Base-by-base conservation (phyloP, 2,113 vertebrate genomes). In the Cebidichthys violaceus region DNA sequence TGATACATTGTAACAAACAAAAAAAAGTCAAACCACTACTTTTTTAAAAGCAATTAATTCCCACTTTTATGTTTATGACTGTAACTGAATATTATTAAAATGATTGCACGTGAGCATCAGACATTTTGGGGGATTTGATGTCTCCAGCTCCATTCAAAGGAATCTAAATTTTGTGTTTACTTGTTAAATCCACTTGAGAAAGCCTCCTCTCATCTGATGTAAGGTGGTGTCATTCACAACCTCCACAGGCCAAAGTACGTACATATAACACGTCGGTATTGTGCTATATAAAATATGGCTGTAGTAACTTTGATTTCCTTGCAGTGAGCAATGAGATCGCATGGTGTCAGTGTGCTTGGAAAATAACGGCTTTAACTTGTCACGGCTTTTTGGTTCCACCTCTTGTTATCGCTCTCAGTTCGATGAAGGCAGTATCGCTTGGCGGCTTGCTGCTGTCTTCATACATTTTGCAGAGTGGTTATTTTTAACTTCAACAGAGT, bases 301-400 rank as follows among this genome's bases (percentile, higher is more conserved):
- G 2, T 0, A 55, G 9, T 17, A 43, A 43, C 13, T 59, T 2
- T 47, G 15, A 9, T 24, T 60, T 47, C 5, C 17, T 52, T 86
- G 71, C 15, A 79, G 43, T 88, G 11, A 75, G 0, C 0, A 47
- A 6, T 1, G 2, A 9, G 4, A 27, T 85, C 91, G 70, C 90
- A 82, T 75, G 91, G 88, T 89, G 91, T 92, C 91, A 92, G 76
- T 91, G 73, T 81, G 13, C 9, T 68, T 1, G 41, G 4, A 65
- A 27, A 83, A 75, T 2, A 6, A 4, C 1, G 20, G 6, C 0
- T 20, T 1, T 0, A 0, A 9, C 0, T 59, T 62, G 9, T 76
- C 75, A 62, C 2, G 45, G 47, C 8, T 15, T 68, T 84, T 37
- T 37, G 52, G 87, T 72, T 59, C 75, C 69, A 29, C 81, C 76